A percentile compares a stretch with the other conserved stretches of the same genome.
These are phyloP conservation scores for Parnassius mnemosyne DNA, from an alignment of 2,888 invertebrate species.

Conservation along the genomic window DNA sequence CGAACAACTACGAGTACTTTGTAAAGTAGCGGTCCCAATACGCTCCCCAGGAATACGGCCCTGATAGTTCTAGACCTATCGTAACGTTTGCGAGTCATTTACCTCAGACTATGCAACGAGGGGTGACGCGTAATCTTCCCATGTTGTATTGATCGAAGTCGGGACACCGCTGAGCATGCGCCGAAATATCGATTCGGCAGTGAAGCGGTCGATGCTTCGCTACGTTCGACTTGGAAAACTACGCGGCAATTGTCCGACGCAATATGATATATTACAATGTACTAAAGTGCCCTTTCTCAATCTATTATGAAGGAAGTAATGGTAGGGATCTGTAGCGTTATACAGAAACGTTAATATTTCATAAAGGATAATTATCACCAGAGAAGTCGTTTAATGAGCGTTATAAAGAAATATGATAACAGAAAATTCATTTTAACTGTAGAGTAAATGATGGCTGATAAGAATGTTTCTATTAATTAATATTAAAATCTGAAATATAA, in stretches of 20 bases:
- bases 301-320: too few relatives aligned
- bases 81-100: constrained; percentile 69
- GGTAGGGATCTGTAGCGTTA: too few relatives aligned
- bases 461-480: too few relatives aligned
- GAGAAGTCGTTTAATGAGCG: background rate
- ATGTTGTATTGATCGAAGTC: constrained; percentile 51
- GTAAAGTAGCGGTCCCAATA: constrained; percentile 8
- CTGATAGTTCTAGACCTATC: constrained; percentile 60
- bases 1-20: background rate
- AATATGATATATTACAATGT: background rate
- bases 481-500: too few relatives aligned
- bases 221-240: constrained; percentile 7
- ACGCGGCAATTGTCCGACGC: constrained; percentile 18
- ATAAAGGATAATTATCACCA: too few relatives aligned
- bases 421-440: too few relatives aligned
- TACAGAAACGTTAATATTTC: too few relatives aligned
- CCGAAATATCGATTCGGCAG: constrained; percentile 43
- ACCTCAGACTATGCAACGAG: constrained; percentile 53
- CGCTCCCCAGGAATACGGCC: constrained; percentile 1
- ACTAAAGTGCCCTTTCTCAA: too few relatives aligned
- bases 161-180: constrained; percentile 47
- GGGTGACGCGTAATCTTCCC: constrained; percentile 55
- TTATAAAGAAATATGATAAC: background rate
- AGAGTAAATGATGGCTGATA: too few relatives aligned
- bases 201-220: constrained; percentile 25